These are phyloP conservation scores for Diplodus sargus DNA, from an alignment of 2,797 vertebrate genomes.

Conservation along the genomic window DNA sequence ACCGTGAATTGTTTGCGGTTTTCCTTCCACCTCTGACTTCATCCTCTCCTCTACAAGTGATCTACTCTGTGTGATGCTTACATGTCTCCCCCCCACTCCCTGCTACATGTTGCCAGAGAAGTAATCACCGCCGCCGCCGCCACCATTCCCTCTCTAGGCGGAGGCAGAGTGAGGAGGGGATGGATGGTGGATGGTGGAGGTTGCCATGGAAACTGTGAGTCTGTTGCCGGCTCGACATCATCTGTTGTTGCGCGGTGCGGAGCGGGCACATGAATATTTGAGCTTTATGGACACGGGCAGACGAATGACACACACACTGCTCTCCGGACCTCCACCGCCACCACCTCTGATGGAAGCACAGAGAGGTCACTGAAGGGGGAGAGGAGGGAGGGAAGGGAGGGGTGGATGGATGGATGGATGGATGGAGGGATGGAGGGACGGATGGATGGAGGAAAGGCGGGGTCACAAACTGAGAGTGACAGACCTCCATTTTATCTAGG, in stretches of 20 bases:
- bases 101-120: conserved; percentile 53
- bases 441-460: conserved; percentile 44
- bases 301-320: conserved; percentile 40
- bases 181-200: conserved; percentile 61
- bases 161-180: conserved; percentile 41
- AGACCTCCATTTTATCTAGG: conserved; percentile 67
- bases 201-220: conserved; percentile 84
- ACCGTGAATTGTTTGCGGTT: conserved; percentile 19
- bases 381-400: background rate
- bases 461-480: conserved; percentile 52
- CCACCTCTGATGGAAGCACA: conserved; percentile 22
- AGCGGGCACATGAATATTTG: conserved; percentile 78
- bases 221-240: conserved; percentile 72
- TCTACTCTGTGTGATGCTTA: conserved; percentile 40
- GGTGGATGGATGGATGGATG: background rate
- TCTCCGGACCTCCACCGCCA: conserved; percentile 31
- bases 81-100: conserved; percentile 18
- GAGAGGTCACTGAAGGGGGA: conserved; percentile 32
- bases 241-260: conserved; percentile 59
- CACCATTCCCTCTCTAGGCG: conserved; percentile 35
- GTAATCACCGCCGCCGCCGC: conserved; percentile 38
- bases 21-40: background rate
- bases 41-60: conserved; percentile 17
- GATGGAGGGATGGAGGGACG: conserved; percentile 23
- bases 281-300: conserved; percentile 75